Conservation (phyloP, 2,888 invertebrate species). For the Eupithecia vulgata region DNA sequence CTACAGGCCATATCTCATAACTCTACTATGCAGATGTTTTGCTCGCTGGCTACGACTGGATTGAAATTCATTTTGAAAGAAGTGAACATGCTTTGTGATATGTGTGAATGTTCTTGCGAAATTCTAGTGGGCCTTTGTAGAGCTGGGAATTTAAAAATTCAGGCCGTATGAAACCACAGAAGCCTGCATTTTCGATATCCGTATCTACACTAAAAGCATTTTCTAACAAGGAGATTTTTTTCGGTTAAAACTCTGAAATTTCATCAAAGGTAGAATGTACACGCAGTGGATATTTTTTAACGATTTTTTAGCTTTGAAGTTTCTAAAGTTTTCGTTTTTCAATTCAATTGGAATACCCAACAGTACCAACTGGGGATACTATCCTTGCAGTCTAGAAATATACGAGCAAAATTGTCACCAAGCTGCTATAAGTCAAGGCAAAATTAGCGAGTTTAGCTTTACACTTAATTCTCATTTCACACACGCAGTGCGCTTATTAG, state of each 20-base stretch:
- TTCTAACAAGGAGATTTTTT: background rate
- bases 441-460: slow-evolving; percentile 66
- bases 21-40: slow-evolving; percentile 56
- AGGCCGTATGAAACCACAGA: background rate
- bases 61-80: slow-evolving; percentile 41
- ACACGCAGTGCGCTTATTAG: slow-evolving; percentile 39
- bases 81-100: slow-evolving; percentile 36
- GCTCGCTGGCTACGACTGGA: slow-evolving; percentile 48
- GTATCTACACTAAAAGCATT: background rate
- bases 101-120: slow-evolving; percentile 22
- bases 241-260: background rate
- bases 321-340: background rate
- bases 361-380: slow-evolving; percentile 56
- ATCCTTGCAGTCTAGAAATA: slow-evolving; percentile 66
- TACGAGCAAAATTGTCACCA: slow-evolving; percentile 65
- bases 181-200: background rate
- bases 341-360: background rate
- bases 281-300: background rate
- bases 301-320: background rate
- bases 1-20: slow-evolving; percentile 67
- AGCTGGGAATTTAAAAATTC: background rate
- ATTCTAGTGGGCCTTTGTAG: slow-evolving; percentile 6
- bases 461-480: slow-evolving; percentile 65
- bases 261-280: background rate
- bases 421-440: slow-evolving; percentile 60